phyloP scores from a whole-genome alignment of 1,140 invertebrate species.

The Hyles euphorbiae region DNA sequence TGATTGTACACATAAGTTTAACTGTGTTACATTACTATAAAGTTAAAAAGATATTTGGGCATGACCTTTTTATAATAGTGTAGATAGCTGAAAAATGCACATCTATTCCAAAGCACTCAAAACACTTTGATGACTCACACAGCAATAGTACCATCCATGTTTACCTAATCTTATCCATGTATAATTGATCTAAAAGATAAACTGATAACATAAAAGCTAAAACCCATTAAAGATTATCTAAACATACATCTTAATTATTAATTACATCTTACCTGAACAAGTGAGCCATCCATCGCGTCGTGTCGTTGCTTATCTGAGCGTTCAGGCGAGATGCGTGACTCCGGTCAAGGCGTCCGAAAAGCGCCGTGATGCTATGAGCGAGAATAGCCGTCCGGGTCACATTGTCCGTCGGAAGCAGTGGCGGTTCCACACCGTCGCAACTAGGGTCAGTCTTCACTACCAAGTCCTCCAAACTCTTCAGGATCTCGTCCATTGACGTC shows the following conservation, averaged over 20 bases:
- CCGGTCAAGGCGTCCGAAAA: conserved; percentile 82
- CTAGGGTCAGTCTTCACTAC: conserved; percentile 63
- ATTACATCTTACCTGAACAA: conserved; percentile 80
- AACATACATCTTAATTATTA: neutral
- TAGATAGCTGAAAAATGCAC: too few species aligned
- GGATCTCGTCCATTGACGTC: conserved; percentile 63
- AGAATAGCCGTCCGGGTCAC: conserved; percentile 81
- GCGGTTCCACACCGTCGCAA: conserved; percentile 56
- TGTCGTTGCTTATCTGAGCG: conserved; percentile 83
- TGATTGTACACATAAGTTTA: too few species aligned
- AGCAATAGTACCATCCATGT: too few species aligned
- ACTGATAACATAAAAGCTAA: conserved; percentile 20
- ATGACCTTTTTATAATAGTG: too few species aligned
- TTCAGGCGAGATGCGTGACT: conserved; percentile 82
- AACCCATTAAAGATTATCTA: conserved; percentile 6
- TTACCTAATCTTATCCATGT: conserved; percentile 26
- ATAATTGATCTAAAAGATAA: conserved; percentile 25
- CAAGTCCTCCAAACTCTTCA: conserved; percentile 62
- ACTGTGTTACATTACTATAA: too few species aligned
- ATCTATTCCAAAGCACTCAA: too few species aligned
- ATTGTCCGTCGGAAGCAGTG: conserved; percentile 63
- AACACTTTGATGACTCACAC: too few species aligned
- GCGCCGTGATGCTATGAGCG: conserved; percentile 85
- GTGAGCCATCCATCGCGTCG: conserved; percentile 86
- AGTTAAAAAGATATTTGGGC: too few species aligned